Conservation (phyloP, 1,140 invertebrate species). For the Cecropterus lyciades region DNA sequence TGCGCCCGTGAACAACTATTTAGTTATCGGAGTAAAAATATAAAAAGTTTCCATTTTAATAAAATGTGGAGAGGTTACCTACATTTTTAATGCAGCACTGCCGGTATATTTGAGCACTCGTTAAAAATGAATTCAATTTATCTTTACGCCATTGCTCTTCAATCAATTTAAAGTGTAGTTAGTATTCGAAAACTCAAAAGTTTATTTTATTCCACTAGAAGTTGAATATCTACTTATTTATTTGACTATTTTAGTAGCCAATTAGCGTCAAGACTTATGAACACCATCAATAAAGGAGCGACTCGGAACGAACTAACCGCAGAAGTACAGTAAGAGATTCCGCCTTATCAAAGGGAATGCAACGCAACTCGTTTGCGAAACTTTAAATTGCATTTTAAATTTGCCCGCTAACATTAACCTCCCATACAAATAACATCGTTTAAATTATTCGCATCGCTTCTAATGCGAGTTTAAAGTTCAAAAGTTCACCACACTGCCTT, state of each 20-base stretch:
- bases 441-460: slow-evolving; percentile 45
- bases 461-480: slow-evolving; percentile 33
- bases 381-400: slow-evolving; percentile 78
- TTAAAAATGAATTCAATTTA: slow-evolving; percentile 36
- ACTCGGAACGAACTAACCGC: slow-evolving; percentile 59
- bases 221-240: background rate
- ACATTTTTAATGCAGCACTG: slow-evolving; percentile 28
- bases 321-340: slow-evolving; percentile 68
- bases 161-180: slow-evolving; percentile 33
- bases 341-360: slow-evolving; percentile 65
- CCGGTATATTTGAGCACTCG: slow-evolving; percentile 26
- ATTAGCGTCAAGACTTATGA: slow-evolving; percentile 59
- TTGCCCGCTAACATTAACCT: slow-evolving; percentile 64
- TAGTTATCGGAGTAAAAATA: background rate
- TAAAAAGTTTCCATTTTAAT: slow-evolving; percentile 13
- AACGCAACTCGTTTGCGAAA: slow-evolving; percentile 58
- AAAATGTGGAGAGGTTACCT: slow-evolving; percentile 13
- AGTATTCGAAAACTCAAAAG: slow-evolving; percentile 21
- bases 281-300: slow-evolving; percentile 59
- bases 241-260: slow-evolving; percentile 39
- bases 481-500: slow-evolving; percentile 17
- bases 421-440: slow-evolving; percentile 49
- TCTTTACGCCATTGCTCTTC: slow-evolving; percentile 29
- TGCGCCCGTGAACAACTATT: background rate
- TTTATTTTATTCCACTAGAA: background rate